Conservation (phyloP, 2,888 invertebrate species). For the Amblyjoppa proteus region DNA sequence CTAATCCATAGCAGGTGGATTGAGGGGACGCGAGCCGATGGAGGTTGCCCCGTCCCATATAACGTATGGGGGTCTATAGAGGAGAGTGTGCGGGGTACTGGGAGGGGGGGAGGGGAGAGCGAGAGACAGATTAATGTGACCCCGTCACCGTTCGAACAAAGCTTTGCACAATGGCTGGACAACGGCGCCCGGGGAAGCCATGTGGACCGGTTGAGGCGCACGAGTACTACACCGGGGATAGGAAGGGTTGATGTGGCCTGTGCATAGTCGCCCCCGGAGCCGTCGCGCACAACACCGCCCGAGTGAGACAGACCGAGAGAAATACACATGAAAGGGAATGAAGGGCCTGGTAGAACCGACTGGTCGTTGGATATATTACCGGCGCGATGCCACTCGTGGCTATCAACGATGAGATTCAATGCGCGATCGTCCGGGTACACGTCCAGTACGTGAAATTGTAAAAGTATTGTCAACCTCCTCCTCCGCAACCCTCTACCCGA, state of each 20-base stretch:
- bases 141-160: constrained; percentile 84
- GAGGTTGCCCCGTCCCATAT: constrained; percentile 40
- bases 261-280: not conserved
- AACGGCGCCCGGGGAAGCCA: constrained; percentile 75
- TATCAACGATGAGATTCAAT: constrained; percentile 82
- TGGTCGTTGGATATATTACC: constrained; percentile 80
- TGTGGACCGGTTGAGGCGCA: constrained; percentile 70
- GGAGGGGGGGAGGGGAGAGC: constrained; percentile 78
- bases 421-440: constrained; percentile 76
- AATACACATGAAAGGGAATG: constrained; percentile 57
- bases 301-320: constrained; percentile 37
- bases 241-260: constrained; percentile 36
- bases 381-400: constrained; percentile 77
- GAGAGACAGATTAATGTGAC: constrained; percentile 84
- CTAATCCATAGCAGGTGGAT: constrained; percentile 59
- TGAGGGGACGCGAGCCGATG: constrained; percentile 26
- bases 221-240: not conserved
- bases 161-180: constrained; percentile 82
- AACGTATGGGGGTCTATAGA: constrained; percentile 54
- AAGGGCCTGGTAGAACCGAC: constrained; percentile 73
- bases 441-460: constrained; percentile 71
- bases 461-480: constrained; percentile 74
- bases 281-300: constrained; percentile 49
- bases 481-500: constrained; percentile 46
- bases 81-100: constrained; percentile 25